Base-by-base conservation (phyloP, 2,113 vertebrate genomes). In the Rallus limicola region DNA sequence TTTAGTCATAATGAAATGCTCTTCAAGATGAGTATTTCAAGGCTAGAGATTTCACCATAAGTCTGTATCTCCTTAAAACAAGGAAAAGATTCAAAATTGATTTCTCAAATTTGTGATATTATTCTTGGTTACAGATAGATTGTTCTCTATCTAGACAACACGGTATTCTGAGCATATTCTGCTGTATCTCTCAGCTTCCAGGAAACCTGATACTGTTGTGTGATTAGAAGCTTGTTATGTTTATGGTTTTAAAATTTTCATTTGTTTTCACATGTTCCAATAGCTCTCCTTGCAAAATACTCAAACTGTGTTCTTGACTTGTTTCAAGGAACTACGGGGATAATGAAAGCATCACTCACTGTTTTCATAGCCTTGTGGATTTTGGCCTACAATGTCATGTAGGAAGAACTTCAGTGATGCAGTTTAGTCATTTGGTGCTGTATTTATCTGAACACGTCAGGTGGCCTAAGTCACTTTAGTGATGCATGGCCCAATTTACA, bases 111-210 rank as follows among this genome's bases (percentile, higher is more conserved):
- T 46, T 76, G 19, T 68, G 42, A 82, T 40, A 59, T 70, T 82
- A 8, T 1, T 55, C 16, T 48, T 76, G 5, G 8, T 3, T 33
- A 44, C 0, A 2, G 11, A 4, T 31, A 40, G 16, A 38, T n/a
- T 42, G 10, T 67, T 85, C 60, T 74, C 5, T 67, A 69, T 63
- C 13, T 50, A 42, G 34, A 9, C 11, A 92, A 59, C 10, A 7
- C 16, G 13, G 4, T 40, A 40, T 89, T 50, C 55, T 52, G 11
- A 55, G 21, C 6, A 34, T 20, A 59, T 56, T 70, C 13, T n/a
- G 13, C 16, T n/a, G 24, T 31, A 71, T 3, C 4, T 55, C 38
- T 75, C 24, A 50, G 3, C n/a, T 93, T 90, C 28, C 33, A 62
- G 33, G 19, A 82, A 63, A 78, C 19, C 14, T 42, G 16, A 38